Evolutionary conservation across 2,797 vertebrate species (phyloP).

Genomic region (Pantherophis alleghaniensis): DNA sequence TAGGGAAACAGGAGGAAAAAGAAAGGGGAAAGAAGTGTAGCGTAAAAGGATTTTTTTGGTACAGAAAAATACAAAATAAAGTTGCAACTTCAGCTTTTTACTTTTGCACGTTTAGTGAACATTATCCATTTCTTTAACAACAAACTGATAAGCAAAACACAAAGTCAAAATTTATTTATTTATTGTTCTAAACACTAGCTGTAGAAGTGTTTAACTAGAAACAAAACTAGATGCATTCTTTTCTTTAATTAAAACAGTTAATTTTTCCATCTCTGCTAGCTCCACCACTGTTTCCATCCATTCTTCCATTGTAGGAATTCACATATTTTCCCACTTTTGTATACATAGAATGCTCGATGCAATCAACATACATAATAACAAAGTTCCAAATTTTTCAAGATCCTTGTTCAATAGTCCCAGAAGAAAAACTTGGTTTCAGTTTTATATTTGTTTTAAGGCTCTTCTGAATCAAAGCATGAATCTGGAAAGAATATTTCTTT

Average conservation of each 20-base stretch:
- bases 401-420: background rate
- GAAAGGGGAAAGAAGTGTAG: background rate
- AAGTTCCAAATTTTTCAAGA: background rate
- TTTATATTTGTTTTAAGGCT: background rate
- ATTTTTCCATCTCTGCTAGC: background rate
- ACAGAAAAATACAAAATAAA: background rate
- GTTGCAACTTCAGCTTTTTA: background rate
- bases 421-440: background rate
- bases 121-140: background rate
- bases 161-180: background rate
- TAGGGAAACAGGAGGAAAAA: background rate
- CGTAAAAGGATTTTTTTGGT: background rate
- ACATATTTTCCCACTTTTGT: background rate
- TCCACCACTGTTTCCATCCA: background rate
- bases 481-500: background rate
- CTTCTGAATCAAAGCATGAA: background rate
- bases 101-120: background rate
- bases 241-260: background rate
- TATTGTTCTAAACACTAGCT: background rate
- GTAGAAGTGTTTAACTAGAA: background rate
- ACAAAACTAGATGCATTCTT: background rate
- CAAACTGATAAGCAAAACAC: background rate
- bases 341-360: background rate
- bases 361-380: background rate
- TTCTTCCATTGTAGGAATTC: background rate